Percentiles rank a stretch among this genome's conserved stretches.
Evolutionary conservation across 2,113 vertebrate genomes (phyloP).

Genomic region (Bothrops jararaca): DNA sequence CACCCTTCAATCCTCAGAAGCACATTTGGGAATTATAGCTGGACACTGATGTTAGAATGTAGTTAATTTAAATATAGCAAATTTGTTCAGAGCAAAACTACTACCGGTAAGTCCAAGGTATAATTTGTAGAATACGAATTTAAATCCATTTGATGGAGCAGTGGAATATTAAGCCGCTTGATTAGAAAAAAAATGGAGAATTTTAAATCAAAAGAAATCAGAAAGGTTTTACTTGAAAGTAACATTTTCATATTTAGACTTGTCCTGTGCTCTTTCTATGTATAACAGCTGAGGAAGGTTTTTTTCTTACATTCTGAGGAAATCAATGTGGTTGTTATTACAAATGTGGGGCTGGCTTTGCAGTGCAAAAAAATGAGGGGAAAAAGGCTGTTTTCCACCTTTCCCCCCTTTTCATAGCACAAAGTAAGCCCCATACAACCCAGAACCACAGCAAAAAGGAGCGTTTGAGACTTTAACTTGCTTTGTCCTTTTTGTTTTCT

Average conservation of each 20-base stretch:
- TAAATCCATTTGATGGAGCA: background rate
- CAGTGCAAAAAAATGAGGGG: background rate
- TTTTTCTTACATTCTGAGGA: conserved; percentile 28
- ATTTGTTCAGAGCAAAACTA: background rate
- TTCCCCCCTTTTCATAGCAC: background rate
- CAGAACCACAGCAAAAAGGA: background rate
- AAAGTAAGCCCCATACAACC: background rate
- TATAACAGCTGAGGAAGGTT: background rate
- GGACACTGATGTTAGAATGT: background rate
- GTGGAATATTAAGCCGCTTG: background rate
- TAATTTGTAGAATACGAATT: conserved; percentile 6
- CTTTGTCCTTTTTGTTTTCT: background rate
- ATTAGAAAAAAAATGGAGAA: background rate
- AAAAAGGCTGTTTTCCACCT: background rate
- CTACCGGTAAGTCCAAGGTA: background rate
- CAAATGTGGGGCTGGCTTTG: background rate
- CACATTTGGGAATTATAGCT: background rate
- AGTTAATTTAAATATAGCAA: background rate
- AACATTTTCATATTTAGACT: background rate
- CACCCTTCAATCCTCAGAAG: background rate
- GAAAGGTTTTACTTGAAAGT: background rate
- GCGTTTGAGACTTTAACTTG: background rate
- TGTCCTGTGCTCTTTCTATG: too few relatives aligned
- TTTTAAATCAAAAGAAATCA: background rate
- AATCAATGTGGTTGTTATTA: background rate